Conservation (phyloP, 1,140 invertebrate genomes). For the Drosophila willistoni region DNA sequence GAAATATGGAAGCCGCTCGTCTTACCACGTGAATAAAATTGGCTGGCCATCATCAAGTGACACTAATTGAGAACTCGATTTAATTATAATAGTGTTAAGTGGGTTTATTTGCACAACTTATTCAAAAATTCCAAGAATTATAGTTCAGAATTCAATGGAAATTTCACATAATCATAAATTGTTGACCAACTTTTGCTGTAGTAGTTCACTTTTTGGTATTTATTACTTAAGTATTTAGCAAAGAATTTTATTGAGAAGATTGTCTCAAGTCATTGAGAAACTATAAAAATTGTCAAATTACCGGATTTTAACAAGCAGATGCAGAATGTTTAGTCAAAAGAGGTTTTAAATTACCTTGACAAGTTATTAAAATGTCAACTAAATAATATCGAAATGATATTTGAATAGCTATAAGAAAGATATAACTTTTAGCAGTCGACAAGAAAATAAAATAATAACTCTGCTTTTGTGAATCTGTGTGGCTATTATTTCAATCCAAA, state of each 20-base stretch:
- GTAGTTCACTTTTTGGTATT: constrained; percentile 2
- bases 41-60: constrained; percentile 24
- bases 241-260: neutral
- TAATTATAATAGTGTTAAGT: constrained; percentile 24
- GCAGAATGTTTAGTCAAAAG: too few relatives aligned
- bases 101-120: constrained; percentile 3
- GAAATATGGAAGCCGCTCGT: neutral
- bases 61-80: constrained; percentile 51
- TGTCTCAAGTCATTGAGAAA: neutral
- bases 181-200: neutral
- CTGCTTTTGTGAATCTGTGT: too few relatives aligned
- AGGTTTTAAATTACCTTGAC: too few relatives aligned
- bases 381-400: too few relatives aligned
- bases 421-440: too few relatives aligned
- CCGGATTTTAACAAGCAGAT: too few relatives aligned
- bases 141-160: neutral
- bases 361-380: too few relatives aligned
- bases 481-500: neutral
- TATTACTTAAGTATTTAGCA: constrained; percentile 1
- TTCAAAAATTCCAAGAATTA: neutral
- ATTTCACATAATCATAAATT: constrained; percentile 8
- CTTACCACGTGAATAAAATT: neutral
- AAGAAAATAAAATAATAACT: neutral
- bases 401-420: too few relatives aligned
- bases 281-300: neutral